These are phyloP conservation scores for Brachyhypopomus occidentalis DNA, from an alignment of 2,113 vertebrate species.

Conservation along the genomic window DNA sequence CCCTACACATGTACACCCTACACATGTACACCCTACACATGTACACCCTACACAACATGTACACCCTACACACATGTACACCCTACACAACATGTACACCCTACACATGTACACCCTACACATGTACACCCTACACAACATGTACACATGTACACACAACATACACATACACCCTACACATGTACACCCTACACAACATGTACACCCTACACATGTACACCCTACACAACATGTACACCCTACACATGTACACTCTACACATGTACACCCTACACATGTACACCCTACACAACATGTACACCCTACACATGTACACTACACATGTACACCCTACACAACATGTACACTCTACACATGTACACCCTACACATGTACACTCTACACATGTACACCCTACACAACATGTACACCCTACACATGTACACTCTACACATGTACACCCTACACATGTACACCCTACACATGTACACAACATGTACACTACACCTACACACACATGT, in stretches of 20 bases:
- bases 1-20: background rate
- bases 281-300: background rate
- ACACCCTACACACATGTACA: background rate
- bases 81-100: slow-evolving; percentile 2
- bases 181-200: background rate
- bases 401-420: background rate
- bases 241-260: too few relatives aligned
- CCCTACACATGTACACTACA: too few relatives aligned
- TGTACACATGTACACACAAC: too few relatives aligned
- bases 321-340: too few relatives aligned
- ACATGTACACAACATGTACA: background rate
- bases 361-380: too few relatives aligned
- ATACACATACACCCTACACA: background rate
- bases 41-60: background rate
- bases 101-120: too few relatives aligned
- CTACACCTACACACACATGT: too few relatives aligned
- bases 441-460: background rate
- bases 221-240: background rate
- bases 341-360: background rate
- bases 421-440: too few relatives aligned
- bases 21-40: background rate
- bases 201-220: background rate
- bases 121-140: too few relatives aligned
- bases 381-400: background rate
- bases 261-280: too few relatives aligned